These are phyloP conservation scores for Peromyscus attwateri DNA, from an alignment of 2,797 vertebrate genomes.

Conservation along the genomic window DNA sequence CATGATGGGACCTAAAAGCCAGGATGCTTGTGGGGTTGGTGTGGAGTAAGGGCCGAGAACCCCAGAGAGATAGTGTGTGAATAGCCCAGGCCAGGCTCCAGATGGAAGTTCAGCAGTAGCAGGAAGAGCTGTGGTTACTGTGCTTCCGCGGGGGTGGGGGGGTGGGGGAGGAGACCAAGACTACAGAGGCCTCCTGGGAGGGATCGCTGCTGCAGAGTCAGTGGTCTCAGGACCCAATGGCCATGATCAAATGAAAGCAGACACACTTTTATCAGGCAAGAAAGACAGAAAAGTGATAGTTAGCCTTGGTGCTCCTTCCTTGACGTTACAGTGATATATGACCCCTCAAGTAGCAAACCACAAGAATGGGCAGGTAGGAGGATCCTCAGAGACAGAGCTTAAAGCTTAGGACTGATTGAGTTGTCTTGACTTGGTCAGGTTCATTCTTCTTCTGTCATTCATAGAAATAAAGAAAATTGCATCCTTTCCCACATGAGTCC, in stretches of 20 bases:
- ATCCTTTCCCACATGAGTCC: not conserved
- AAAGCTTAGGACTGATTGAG: not conserved
- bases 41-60: not conserved
- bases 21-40: not conserved
- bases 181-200: not conserved
- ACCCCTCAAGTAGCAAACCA: not conserved
- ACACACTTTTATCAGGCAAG: not conserved
- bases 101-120: not conserved
- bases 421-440: not conserved
- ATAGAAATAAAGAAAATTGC: conserved; percentile 14
- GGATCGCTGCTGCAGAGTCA: not conserved
- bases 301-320: not conserved
- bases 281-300: not conserved
- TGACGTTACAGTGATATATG: not conserved
- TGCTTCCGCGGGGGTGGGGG: too few species aligned
- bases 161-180: too few species aligned
- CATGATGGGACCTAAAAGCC: not conserved
- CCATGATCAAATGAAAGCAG: conserved; percentile 26
- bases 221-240: not conserved
- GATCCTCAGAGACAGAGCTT: not conserved
- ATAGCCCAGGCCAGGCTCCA: not conserved
- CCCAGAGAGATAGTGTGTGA: not conserved
- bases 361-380: not conserved
- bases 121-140: not conserved
- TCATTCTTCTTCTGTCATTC: conserved; percentile 11